These are phyloP conservation scores for Rattus rattus DNA, from an alignment of 2,113 vertebrate species.

Conservation along the genomic window DNA sequence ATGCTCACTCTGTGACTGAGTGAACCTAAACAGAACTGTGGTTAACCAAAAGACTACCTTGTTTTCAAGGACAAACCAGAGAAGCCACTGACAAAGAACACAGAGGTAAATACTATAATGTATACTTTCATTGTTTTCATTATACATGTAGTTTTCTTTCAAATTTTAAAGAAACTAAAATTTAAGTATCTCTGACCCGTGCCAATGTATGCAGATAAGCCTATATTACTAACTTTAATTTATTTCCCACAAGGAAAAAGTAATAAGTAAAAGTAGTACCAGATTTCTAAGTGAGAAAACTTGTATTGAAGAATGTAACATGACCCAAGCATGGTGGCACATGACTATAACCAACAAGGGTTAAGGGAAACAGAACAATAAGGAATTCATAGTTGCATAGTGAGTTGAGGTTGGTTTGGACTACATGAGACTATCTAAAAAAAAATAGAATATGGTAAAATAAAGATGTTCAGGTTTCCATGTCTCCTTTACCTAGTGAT, in stretches of 20 bases:
- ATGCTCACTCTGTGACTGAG: neutral
- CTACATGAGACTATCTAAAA: neutral
- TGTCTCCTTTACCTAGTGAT: neutral
- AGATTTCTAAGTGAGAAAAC: neutral
- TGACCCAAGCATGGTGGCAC: neutral
- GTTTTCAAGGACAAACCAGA: conserved; percentile 79
- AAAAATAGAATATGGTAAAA: neutral
- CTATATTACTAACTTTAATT: neutral
- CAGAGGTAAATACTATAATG: conserved; percentile 79
- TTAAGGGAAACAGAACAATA: neutral
- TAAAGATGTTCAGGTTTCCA: neutral
- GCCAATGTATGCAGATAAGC: neutral
- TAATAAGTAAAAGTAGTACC: neutral
- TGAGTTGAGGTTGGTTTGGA: neutral
- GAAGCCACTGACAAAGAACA: conserved; percentile 72
- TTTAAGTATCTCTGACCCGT: neutral
- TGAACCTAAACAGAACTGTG: neutral
- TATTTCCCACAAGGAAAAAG: neutral
- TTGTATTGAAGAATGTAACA: neutral
- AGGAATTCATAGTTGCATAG: neutral
- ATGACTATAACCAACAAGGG: neutral
- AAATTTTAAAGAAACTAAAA: conserved; percentile 6
- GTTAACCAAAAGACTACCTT: conserved; percentile 58
- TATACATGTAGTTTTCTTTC: conserved; percentile 2
- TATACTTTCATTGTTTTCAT: neutral